Conservation (phyloP, 2,113 vertebrate genomes). For the Hippocampus zosterae region DNA sequence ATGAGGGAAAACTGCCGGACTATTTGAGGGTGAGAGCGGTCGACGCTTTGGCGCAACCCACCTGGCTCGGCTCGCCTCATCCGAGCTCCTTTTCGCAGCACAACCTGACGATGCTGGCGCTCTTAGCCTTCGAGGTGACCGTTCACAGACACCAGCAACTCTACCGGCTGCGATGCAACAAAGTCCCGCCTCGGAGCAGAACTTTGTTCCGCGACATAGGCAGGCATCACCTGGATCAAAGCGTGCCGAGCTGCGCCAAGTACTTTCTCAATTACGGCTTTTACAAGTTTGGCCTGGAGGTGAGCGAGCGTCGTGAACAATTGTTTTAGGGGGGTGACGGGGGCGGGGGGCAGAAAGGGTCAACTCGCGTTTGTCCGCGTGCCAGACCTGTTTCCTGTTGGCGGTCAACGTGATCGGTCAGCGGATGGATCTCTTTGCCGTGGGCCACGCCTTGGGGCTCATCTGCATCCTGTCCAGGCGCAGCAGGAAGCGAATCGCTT, state of each 20-base stretch:
- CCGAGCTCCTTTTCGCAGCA: slow-evolving; percentile 34
- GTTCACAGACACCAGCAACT: slow-evolving; percentile 91
- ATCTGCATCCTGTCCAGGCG: slow-evolving; percentile 83
- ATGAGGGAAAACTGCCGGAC: slow-evolving; percentile 79
- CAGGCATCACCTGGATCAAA: slow-evolving; percentile 83
- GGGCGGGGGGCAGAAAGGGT: no score
- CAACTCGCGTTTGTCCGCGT: no score
- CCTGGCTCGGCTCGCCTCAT: not conserved
- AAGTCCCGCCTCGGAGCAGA: slow-evolving; percentile 79
- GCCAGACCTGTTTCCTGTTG: slow-evolving; percentile 89
- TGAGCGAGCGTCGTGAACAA: slow-evolving; percentile 53
- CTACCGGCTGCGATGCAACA: slow-evolving; percentile 80
- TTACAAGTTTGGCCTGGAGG: slow-evolving; percentile 96
- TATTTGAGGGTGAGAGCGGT: slow-evolving; percentile 80
- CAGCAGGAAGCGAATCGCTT: slow-evolving; percentile 82
- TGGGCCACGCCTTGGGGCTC: slow-evolving; percentile 87
- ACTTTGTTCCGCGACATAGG: slow-evolving; percentile 91
- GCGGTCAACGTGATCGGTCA: slow-evolving; percentile 93
- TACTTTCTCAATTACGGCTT: slow-evolving; percentile 96
- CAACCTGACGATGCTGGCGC: slow-evolving; percentile 84
- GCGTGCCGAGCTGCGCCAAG: slow-evolving; percentile 83
- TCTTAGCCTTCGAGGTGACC: slow-evolving; percentile 92
- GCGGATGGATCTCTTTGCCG: slow-evolving; percentile 92
- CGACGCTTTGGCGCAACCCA: not conserved
- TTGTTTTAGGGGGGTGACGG: no score